A percentile compares a stretch with the other conserved stretches of the same genome.
phyloP scores from a whole-genome alignment of 2,113 vertebrate genomes.

The Xyrauchen texanus region DNA sequence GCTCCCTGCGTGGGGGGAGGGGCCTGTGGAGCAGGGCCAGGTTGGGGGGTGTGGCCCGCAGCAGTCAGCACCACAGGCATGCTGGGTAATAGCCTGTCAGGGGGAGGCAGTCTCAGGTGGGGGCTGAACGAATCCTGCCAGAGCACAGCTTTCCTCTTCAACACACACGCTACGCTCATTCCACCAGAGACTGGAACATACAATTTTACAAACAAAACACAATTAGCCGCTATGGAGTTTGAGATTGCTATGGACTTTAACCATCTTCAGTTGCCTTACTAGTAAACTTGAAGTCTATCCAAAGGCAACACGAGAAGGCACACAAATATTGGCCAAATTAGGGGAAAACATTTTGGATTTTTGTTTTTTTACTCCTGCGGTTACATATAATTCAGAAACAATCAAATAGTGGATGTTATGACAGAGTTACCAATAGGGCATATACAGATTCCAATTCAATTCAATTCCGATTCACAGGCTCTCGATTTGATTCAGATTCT shows the following conservation, averaged over 20 bases:
- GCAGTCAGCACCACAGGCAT: constrained; percentile 99
- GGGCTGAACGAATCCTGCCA: constrained; percentile 99
- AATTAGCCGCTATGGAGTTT: neutral
- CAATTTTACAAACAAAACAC: neutral
- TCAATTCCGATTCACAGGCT: too few relatives aligned
- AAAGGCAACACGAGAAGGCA: too few relatives aligned
- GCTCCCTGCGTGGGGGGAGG: constrained; percentile 85
- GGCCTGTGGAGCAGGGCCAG: constrained; percentile 85
- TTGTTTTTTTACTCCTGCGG: too few relatives aligned
- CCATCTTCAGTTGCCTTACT: too few relatives aligned
- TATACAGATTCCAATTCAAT: too few relatives aligned
- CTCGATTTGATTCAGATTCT: too few relatives aligned
- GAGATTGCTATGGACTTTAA: neutral
- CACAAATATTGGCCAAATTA: too few relatives aligned
- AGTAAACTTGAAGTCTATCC: too few relatives aligned
- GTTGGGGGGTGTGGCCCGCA: constrained; percentile 93
- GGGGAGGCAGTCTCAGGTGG: constrained; percentile 96
- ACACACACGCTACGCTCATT: constrained; percentile 99
- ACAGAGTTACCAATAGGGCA: too few relatives aligned
- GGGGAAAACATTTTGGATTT: too few relatives aligned
- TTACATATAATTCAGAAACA: too few relatives aligned
- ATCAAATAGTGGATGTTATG: too few relatives aligned
- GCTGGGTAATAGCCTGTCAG: constrained; percentile 87
- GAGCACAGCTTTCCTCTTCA: constrained; percentile 99
- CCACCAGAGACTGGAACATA: constrained; percentile 90